These are phyloP conservation scores for Helobdella robusta DNA, from an alignment of 2,888 invertebrate species.

Conservation along the genomic window DNA sequence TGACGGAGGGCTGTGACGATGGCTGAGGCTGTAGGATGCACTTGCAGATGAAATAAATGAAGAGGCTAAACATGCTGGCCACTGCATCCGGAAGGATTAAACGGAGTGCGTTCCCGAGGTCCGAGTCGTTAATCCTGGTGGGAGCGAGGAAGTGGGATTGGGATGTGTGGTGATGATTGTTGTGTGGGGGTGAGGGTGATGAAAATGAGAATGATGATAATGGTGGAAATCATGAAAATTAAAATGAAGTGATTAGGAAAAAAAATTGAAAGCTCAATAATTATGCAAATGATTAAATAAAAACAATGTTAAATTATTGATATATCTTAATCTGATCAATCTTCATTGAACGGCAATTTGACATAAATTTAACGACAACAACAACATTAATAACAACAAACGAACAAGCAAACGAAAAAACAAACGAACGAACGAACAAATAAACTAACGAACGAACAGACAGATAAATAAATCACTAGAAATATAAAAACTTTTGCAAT, in stretches of 20 bases:
- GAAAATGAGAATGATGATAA: neutral
- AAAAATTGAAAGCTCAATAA: neutral
- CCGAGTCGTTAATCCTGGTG: constrained; percentile 32
- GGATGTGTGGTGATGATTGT: neutral
- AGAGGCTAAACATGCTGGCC: constrained; percentile 39
- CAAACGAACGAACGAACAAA: too few relatives aligned
- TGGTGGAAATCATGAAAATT: neutral
- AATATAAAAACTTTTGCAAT: constrained; percentile 31
- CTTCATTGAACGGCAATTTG: neutral
- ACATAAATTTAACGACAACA: neutral
- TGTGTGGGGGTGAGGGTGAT: neutral
- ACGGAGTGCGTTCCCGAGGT: constrained; percentile 38
- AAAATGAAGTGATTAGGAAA: neutral
- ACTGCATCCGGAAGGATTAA: constrained; percentile 43
- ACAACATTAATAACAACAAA: neutral
- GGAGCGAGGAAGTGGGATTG: too few relatives aligned
- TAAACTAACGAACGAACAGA: too few relatives aligned
- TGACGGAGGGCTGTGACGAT: neutral
- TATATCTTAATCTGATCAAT: neutral
- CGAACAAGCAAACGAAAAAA: neutral
- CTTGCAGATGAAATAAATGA: constrained; percentile 39
- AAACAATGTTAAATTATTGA: neutral
- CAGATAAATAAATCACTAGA: neutral
- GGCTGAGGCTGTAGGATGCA: constrained; percentile 31
- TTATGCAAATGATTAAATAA: neutral